Base-by-base conservation (phyloP, 2,797 vertebrate species). In the Synaphobranchus kaupii region DNA sequence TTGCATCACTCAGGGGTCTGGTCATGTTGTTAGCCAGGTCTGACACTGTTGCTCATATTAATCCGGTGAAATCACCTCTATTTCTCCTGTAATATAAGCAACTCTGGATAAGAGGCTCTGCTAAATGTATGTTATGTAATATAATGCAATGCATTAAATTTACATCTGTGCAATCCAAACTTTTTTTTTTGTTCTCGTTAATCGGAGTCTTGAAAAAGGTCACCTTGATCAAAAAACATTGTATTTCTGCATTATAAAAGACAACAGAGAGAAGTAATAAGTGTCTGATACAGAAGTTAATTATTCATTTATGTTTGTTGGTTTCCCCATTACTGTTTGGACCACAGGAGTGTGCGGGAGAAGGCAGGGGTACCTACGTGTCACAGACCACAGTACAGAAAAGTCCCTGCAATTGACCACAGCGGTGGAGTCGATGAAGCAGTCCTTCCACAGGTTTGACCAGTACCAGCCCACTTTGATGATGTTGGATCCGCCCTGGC, bases 371-470 rank as follows among this genome's bases (percentile, higher is more conserved):
- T 54, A 91, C 94, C 91, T 91, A 96, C 95, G 44, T 13, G 89
- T 92, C 73, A 96, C 92, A 28, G 63, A 85, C 96, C 95, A 96
- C 81, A 96, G 90, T n/a, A 92, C 93, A 1, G 94, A 90, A 52
- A 93, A 96, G 68, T 96, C 94, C 87, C 90, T 92, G 71, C 96
- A 97, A 93, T 93, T 94, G 71, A 90, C 91, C 39, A 96, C 86
- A 0, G 93, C 92, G 0, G 95, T 92, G 86, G 95, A 94, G 39
- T 96, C 95, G 0, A 92, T 93, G 88, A 90, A 94, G 89, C 96
- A 97, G 60, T 95, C 94, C 88, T 92, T 95, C 96, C 96, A 97
- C 84, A 97, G 90, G 86, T 94, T 96, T 90, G 96, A 96, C 95
- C 94, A 96, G 91, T 95, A 95, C 96, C 95, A 96, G 58, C 93